Conservation (phyloP, 2,888 invertebrate species). For the Copidosoma aretas region DNA sequence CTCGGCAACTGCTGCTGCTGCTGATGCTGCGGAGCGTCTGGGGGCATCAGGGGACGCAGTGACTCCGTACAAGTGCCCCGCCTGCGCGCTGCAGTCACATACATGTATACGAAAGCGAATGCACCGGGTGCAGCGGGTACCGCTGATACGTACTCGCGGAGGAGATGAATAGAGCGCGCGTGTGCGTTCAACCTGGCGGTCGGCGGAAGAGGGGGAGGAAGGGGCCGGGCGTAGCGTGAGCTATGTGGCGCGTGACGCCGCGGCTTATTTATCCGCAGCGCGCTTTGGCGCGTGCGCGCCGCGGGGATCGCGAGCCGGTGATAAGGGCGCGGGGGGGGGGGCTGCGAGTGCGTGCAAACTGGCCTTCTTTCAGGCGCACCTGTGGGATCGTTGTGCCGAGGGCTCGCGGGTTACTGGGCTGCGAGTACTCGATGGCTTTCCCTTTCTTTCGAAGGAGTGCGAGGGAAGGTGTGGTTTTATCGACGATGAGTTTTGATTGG, state of each 20-base stretch:
- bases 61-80: constrained; percentile 25
- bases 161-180: constrained; percentile 3
- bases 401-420: no score
- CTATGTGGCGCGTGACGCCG: constrained; percentile 55
- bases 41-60: no score
- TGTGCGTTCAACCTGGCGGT: no score
- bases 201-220: not conserved
- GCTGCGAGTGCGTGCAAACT: not conserved
- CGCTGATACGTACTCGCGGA: not conserved
- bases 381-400: no score
- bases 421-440: no score
- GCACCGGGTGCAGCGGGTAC: not conserved
- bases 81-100: constrained; percentile 16
- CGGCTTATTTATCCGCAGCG: constrained; percentile 53
- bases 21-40: constrained; percentile 47
- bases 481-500: no score
- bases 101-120: no score
- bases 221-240: constrained; percentile 49
- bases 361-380: no score
- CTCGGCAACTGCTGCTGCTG: constrained; percentile 37
- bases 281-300: constrained; percentile 9
- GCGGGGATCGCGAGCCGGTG: not conserved
- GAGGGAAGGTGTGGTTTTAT: no score
- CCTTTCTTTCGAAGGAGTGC: no score
- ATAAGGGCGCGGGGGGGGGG: not conserved